Conservation (phyloP, 2,113 vertebrate genomes). For the Actenoides hombroni region DNA sequence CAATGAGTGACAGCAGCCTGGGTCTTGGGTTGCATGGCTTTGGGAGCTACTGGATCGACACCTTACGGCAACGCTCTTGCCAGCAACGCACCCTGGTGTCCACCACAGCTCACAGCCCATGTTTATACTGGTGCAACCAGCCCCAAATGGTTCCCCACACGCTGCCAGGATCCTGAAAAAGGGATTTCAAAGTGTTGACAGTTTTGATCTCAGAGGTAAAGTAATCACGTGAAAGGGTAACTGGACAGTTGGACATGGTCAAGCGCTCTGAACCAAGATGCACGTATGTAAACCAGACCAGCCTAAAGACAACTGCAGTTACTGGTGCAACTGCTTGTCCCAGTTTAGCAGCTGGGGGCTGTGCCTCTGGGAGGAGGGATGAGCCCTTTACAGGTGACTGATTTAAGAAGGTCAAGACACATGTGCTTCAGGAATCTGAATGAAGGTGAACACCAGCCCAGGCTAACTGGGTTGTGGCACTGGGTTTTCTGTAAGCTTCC, state of each 20-base stretch:
- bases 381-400: neutral
- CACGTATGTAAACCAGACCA: rapidly evolving
- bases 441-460: neutral
- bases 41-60: neutral
- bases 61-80: neutral
- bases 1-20: neutral
- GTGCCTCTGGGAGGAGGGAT: neutral
- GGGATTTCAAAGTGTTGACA: neutral
- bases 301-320: neutral
- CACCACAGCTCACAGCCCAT: neutral
- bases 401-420: neutral
- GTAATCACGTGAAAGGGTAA: neutral
- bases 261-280: neutral
- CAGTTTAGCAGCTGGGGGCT: neutral
- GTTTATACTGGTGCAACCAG: neutral
- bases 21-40: neutral
- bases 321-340: neutral
- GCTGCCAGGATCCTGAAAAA: neutral
- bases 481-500: neutral
- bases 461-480: neutral
- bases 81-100: rapidly evolving
- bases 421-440: neutral
- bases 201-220: neutral
- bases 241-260: neutral
- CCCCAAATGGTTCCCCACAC: neutral